Percentiles rank a stretch among this genome's conserved stretches.
phyloP scores from a whole-genome alignment of 2,113 vertebrate genomes.

The Eubucco bourcierii region DNA sequence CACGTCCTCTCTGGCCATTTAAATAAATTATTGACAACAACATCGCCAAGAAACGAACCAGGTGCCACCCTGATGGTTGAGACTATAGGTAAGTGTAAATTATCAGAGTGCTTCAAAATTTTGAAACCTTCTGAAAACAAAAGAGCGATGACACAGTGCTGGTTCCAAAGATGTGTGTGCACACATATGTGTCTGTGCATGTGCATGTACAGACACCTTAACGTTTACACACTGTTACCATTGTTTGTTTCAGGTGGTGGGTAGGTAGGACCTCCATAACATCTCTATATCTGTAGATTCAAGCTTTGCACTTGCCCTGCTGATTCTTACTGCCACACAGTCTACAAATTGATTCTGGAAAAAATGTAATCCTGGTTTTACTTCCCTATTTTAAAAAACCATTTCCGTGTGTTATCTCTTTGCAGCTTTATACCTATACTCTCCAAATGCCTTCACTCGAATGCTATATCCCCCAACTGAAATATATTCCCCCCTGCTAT shows the following conservation, averaged over 20 bases:
- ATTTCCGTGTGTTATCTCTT: conserved; percentile 28
- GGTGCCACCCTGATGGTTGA: not conserved
- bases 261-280: not conserved
- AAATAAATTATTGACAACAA: conserved; percentile 37
- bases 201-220: not conserved
- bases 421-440: not conserved
- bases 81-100: not conserved
- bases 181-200: not conserved
- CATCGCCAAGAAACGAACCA: not conserved
- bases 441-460: conserved; percentile 22
- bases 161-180: not conserved
- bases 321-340: not conserved
- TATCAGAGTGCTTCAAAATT: not conserved
- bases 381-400: conserved; percentile 27
- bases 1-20: conserved; percentile 3
- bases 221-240: not conserved
- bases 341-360: conserved; percentile 23
- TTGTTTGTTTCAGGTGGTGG: not conserved
- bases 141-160: fast-evolving
- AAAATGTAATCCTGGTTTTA: conserved; percentile 28
- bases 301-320: not conserved
- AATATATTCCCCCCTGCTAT: conserved; percentile 55
- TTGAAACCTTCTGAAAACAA: not conserved
- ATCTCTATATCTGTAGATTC: not conserved
- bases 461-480: conserved; percentile 18